Evolutionary conservation across 2,797 vertebrate species (phyloP).

Genomic region (Notoglanidium macrostoma): DNA sequence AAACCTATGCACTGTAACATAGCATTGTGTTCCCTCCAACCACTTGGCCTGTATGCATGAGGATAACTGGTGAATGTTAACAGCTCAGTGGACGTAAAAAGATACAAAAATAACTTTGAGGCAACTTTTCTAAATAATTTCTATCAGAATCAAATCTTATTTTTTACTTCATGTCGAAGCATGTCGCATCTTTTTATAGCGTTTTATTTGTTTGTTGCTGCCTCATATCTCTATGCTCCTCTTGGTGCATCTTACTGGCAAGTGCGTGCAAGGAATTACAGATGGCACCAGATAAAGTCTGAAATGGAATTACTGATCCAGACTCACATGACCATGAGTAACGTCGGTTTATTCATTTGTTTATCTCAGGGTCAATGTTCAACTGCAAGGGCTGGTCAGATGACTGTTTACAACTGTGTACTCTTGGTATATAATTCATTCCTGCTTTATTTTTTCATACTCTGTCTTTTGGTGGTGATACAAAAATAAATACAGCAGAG

Average conservation of each 20-base stretch:
- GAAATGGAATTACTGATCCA: constrained; percentile 37
- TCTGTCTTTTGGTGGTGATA: not conserved
- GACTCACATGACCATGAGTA: constrained; percentile 30
- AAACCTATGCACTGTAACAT: not conserved
- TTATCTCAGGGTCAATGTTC: constrained; percentile 46
- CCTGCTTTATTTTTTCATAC: not conserved
- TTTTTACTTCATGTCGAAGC: constrained; percentile 31
- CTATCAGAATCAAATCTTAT: not conserved
- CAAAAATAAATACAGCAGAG: not conserved
- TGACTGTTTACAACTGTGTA: constrained; percentile 20
- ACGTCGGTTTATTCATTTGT: not conserved
- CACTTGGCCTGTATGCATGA: not conserved
- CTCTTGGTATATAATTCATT: not conserved
- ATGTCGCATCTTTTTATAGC: constrained; percentile 26
- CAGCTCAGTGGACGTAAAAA: not conserved
- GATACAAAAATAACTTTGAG: not conserved
- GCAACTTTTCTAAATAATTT: not conserved
- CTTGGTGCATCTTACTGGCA: constrained; percentile 13
- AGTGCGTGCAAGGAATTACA: constrained; percentile 37
- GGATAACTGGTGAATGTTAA: not conserved
- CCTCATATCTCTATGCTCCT: constrained; percentile 9
- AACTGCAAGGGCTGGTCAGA: constrained; percentile 38
- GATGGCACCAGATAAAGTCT: constrained; percentile 46
- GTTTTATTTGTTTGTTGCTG: constrained; percentile 24
- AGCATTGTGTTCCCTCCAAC: too few species aligned